Conservation (phyloP, 2,888 invertebrate genomes). For the Capitulum mitella region DNA sequence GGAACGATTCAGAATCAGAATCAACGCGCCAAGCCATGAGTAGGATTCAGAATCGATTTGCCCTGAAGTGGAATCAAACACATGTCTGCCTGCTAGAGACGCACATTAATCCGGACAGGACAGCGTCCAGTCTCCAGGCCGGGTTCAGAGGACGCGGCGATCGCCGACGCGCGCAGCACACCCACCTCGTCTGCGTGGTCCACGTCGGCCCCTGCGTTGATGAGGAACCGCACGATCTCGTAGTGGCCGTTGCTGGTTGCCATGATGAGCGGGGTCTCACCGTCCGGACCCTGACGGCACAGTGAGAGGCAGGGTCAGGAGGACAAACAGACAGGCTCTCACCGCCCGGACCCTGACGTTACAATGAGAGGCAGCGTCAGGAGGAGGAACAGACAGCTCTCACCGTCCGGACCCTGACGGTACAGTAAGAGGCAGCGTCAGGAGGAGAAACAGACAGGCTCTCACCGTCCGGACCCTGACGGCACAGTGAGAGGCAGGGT, state of each 20-base stretch:
- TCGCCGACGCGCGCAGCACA: no score
- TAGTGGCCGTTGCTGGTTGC: constrained; percentile 83
- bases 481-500: no score
- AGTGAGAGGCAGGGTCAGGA: background rate
- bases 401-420: constrained; percentile 64
- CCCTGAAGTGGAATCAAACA: no score
- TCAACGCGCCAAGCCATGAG: no score
- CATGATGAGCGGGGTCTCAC: constrained; percentile 69
- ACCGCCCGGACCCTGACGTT: constrained; percentile 61
- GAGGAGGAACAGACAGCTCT: constrained; percentile 50
- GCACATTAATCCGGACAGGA: no score
- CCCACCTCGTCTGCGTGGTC: constrained; percentile 58
- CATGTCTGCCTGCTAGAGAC: no score
- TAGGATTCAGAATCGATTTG: no score
- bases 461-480: no score
- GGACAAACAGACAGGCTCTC: constrained; percentile 54
- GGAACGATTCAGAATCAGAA: no score
- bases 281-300: constrained; percentile 58
- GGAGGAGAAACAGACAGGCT: background rate
- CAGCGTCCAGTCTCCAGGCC: no score
- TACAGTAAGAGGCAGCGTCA: background rate
- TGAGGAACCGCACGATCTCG: constrained; percentile 71
- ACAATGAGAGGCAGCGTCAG: background rate
- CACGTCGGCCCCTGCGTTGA: constrained; percentile 67
- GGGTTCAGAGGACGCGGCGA: no score